Evolutionary conservation across 2,888 invertebrate species (phyloP).

Genomic region (Luperina nickerlii): DNA sequence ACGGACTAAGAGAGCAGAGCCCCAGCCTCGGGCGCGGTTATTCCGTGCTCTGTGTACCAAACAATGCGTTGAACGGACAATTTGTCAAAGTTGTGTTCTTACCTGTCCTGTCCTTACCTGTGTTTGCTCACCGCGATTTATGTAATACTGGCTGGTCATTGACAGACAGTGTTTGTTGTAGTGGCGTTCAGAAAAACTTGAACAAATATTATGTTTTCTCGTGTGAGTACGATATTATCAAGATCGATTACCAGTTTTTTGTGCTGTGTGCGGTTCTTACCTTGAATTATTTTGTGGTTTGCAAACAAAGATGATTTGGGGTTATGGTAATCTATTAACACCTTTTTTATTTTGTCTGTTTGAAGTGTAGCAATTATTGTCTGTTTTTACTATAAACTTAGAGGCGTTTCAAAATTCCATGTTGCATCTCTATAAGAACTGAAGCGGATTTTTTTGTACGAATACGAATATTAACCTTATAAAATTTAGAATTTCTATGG

Average conservation of each 20-base stretch:
- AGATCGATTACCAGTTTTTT: slow-evolving; percentile 51
- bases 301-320: slow-evolving; percentile 23
- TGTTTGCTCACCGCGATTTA: slow-evolving; percentile 63
- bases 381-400: not conserved
- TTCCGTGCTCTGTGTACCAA: slow-evolving; percentile 49
- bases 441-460: not conserved
- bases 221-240: slow-evolving; percentile 30
- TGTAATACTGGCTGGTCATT: slow-evolving; percentile 45
- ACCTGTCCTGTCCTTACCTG: slow-evolving; percentile 66
- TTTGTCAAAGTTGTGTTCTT: slow-evolving; percentile 75
- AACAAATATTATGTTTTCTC: slow-evolving; percentile 47
- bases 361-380: slow-evolving; percentile 2
- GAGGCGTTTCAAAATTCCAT: not conserved
- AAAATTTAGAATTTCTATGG: not conserved
- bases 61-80: slow-evolving; percentile 70
- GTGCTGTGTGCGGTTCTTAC: slow-evolving; percentile 17
- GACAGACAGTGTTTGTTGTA: slow-evolving; percentile 42
- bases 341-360: slow-evolving; percentile 12
- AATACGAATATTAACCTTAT: not conserved
- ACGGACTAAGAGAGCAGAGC: not conserved
- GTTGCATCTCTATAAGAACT: not conserved
- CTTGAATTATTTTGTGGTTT: slow-evolving; percentile 40
- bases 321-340: slow-evolving; percentile 38
- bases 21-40: not conserved
- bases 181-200: slow-evolving; percentile 34